Evolutionary conservation across 2,888 invertebrate species (phyloP), one percentile per base, ranked within the genome.

Genomic region (Cosmia trapezina): DNA sequence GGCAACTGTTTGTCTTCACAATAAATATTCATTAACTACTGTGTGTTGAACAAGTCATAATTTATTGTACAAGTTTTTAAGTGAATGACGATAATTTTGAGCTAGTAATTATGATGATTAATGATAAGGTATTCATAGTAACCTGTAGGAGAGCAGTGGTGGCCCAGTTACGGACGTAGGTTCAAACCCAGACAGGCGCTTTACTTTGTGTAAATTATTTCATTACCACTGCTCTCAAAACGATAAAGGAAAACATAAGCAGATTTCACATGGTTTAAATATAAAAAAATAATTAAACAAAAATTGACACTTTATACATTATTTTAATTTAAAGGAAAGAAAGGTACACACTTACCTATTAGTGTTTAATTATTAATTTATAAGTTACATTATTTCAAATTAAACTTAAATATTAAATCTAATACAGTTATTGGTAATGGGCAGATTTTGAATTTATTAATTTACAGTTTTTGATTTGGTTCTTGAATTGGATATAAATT

Each of bases 1-100:
- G 54, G 56, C 61, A 54, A 60, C 19, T 70, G 70, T 81, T 79
- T 76, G 65, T 82, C n/a, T 69, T 72, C 37, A 69, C 56, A 71
- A 67, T 71, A 73, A 69, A 70, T 67, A 69, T n/a, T 37, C 57
- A 69, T 72, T 80, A 41, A 72, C 76, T 62, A 33, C 64, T 62
- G 37, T 54, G 53, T 61, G 56, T 57, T 49, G n/a, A 54, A 57
- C 14, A 19, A 61, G 53, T 49, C 47, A 33, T 43, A 49, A 51
- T 28, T 74, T 60, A 28, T 54, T 53, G 19, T 54, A 9, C 9
- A 57, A 28, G 22, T 45, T 47, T 66, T 14, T 53, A 43, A 14
- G 64, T 3, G 4, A 43, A 3, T 17, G 17, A 37, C 4, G 4
- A 28, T 43, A 0, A 11, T 68, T 57, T 49, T 7, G 2, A 9